These are phyloP conservation scores for Drosophila mojavensis DNA, from an alignment of 1,140 invertebrate species.

Conservation along the genomic window DNA sequence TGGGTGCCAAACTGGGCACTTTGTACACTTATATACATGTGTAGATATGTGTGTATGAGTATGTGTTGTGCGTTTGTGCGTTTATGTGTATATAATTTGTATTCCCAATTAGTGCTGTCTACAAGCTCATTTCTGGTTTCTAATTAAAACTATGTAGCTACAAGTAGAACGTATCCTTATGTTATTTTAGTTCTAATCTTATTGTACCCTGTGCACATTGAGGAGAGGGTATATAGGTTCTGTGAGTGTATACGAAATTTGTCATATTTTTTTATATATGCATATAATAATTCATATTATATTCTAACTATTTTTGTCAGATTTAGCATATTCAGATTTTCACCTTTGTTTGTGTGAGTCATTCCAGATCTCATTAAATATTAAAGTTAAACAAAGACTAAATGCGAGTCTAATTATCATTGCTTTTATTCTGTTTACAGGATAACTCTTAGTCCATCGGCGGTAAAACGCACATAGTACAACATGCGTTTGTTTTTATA, in stretches of 20 bases:
- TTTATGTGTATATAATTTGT: constrained; percentile 1
- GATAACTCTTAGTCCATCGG: neutral
- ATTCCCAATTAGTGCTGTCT: constrained; percentile 29
- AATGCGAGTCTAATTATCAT: neutral
- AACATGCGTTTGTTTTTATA: neutral
- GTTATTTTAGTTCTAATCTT: constrained; percentile 7
- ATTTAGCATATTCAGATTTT: too few relatives aligned
- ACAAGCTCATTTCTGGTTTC: constrained; percentile 20
- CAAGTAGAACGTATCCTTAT: constrained; percentile 47
- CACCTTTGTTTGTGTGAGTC: too few relatives aligned
- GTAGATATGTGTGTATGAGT: neutral
- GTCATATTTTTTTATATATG: too few relatives aligned
- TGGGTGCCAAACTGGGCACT: neutral
- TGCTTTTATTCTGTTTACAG: neutral
- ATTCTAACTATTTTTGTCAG: too few relatives aligned
- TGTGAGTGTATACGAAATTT: neutral
- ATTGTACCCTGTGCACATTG: neutral
- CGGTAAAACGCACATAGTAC: too few relatives aligned
- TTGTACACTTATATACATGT: neutral
- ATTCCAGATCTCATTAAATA: too few relatives aligned
- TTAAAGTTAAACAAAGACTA: too few relatives aligned
- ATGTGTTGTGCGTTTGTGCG: neutral
- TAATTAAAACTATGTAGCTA: constrained; percentile 50
- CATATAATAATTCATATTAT: too few relatives aligned
- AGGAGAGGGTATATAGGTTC: neutral